Percentiles rank a stretch among this genome's conserved stretches.
phyloP scores from a whole-genome alignment of 2,888 invertebrate genomes.

The Eilema caniola region DNA sequence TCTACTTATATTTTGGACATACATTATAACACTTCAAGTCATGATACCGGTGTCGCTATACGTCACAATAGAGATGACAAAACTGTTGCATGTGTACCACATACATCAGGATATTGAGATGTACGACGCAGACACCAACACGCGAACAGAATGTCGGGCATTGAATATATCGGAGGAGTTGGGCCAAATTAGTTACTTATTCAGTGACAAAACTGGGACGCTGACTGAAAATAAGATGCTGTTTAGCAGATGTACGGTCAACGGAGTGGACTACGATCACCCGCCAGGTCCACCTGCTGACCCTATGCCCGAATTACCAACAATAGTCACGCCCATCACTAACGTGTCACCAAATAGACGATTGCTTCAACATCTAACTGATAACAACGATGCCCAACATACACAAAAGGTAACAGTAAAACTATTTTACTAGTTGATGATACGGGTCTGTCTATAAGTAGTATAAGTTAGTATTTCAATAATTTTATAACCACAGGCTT shows the following conservation, averaged over 20 bases:
- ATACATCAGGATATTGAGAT: constrained; percentile 96
- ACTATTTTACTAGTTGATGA: not conserved
- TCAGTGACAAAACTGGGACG: constrained; percentile 99
- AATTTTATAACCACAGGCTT: not conserved
- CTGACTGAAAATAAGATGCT: constrained; percentile 99
- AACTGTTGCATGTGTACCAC: constrained; percentile 97
- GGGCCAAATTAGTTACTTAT: constrained; percentile 96
- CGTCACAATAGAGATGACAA: constrained; percentile 98
- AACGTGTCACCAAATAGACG: constrained; percentile 79
- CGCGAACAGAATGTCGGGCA: constrained; percentile 93
- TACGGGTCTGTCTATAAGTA: not conserved
- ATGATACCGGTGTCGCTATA: constrained; percentile 99
- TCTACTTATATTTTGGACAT: constrained; percentile 97
- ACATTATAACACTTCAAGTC: constrained; percentile 97
- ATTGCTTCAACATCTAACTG: constrained; percentile 76
- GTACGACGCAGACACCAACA: constrained; percentile 94
- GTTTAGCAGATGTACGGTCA: constrained; percentile 96
- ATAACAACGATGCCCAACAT: constrained; percentile 83
- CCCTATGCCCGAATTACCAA: constrained; percentile 84
- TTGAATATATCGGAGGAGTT: constrained; percentile 99
- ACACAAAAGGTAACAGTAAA: constrained; percentile 83
- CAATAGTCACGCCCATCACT: constrained; percentile 79
- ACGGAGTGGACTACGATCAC: constrained; percentile 96
- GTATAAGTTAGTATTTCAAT: not conserved
- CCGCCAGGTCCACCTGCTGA: constrained; percentile 91